Evolutionary conservation across 2,113 vertebrate species (phyloP).

Genomic region (Scolopax mira): DNA sequence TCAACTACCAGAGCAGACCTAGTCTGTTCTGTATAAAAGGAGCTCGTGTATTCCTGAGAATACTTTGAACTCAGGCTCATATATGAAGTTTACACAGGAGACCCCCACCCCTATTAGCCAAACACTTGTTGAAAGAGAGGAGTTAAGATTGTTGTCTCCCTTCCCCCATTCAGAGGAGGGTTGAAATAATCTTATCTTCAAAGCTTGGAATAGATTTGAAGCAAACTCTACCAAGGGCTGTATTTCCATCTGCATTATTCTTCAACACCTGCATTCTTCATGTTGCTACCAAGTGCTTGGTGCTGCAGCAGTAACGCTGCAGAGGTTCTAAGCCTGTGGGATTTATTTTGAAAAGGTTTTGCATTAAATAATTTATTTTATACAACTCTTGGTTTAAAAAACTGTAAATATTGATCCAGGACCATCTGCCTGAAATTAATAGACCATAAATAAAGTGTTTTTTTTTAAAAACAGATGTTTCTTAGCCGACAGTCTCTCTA

Average conservation of each 20-base stretch:
- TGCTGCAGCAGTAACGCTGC: neutral
- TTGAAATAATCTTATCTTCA: constrained; percentile 53
- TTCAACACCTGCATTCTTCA: constrained; percentile 45
- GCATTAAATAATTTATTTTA: neutral
- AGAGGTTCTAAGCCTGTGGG: neutral
- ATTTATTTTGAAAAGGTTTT: constrained; percentile 13
- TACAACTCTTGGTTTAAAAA: constrained; percentile 1
- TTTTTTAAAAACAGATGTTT: neutral
- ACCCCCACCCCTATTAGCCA: constrained; percentile 33
- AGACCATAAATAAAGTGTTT: neutral
- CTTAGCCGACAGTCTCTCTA: neutral
- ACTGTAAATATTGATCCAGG: constrained; percentile 5
- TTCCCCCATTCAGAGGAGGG: neutral
- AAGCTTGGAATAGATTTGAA: constrained; percentile 5
- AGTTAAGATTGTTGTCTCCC: constrained; percentile 14
- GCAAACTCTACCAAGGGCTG: neutral
- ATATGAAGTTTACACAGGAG: constrained; percentile 41
- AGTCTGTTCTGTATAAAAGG: neutral
- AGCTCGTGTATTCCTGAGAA: neutral
- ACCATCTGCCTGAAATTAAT: constrained; percentile 6
- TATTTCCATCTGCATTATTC: constrained; percentile 1
- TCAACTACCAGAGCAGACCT: neutral
- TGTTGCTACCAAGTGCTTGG: neutral
- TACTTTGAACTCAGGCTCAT: constrained; percentile 45
- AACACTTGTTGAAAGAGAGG: constrained; percentile 42